These are phyloP conservation scores for Drosophila subobscura DNA, from an alignment of 1,140 invertebrate species.

Conservation along the genomic window DNA sequence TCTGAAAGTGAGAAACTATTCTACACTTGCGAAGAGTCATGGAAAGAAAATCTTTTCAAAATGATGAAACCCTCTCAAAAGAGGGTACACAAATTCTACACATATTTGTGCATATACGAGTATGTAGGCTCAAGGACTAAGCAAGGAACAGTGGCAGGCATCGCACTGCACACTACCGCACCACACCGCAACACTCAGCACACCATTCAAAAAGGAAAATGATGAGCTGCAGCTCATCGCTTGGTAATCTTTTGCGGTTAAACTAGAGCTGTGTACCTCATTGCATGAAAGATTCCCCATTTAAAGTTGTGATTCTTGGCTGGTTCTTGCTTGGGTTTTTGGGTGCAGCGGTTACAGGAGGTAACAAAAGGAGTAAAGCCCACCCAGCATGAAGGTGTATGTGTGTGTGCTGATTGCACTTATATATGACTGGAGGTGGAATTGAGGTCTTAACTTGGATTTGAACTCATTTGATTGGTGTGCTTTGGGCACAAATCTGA, in stretches of 20 bases:
- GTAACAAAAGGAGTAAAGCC: no score
- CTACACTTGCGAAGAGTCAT: no score
- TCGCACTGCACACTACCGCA: not conserved
- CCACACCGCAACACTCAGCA: not conserved
- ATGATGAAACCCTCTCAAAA: no score
- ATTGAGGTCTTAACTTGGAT: no score
- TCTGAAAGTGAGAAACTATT: no score
- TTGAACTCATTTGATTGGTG: no score
- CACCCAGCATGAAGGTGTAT: slow-evolving; percentile 2
- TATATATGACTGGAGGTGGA: no score
- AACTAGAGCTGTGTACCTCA: slow-evolving; percentile 67
- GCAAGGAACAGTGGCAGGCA: slow-evolving; percentile 10
- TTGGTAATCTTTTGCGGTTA: slow-evolving; percentile 71
- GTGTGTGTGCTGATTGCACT: no score
- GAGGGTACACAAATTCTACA: slow-evolving; percentile 15
- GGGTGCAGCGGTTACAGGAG: not conserved
- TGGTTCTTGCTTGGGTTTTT: not conserved
- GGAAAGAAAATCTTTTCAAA: no score
- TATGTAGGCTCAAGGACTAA: slow-evolving; percentile 46
- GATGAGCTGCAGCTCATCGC: slow-evolving; percentile 67
- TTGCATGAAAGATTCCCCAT: slow-evolving; percentile 55
- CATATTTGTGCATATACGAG: slow-evolving; percentile 44
- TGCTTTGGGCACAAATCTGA: no score
- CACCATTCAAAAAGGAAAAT: slow-evolving; percentile 46
- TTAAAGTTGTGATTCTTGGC: slow-evolving; percentile 28